Evolutionary conservation across 2,113 vertebrate species (phyloP), one percentile per base, ranked within the genome.

Genomic region (Podarcis muralis): DNA sequence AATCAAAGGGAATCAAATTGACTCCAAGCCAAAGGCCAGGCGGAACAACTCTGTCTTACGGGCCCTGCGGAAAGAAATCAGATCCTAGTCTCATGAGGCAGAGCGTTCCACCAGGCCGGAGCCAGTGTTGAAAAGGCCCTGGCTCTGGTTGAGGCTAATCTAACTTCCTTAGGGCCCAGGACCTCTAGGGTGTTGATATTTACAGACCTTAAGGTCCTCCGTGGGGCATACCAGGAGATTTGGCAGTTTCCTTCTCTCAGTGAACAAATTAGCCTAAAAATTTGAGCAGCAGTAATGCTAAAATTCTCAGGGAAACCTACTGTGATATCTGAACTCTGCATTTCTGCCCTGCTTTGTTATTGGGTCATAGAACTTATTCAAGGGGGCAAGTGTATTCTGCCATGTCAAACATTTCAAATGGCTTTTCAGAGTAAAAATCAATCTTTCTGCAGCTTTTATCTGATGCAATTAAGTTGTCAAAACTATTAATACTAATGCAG

Each of bases 391-490:
- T 91, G 91, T 89, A 94, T 92, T 79, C 94, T 1, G n/a, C 92
- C 93, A 95, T 94, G 91, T 88, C 93, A 92, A 96, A 94, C 84
- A 90, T 90, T 91, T 86, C 81, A 91, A 95, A 93, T 95, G 90
- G 87, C 83, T 82, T 96, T 94, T 94, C 86, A 91, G 84, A 90
- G 90, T 95, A 92, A 93, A 96, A 80, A 86, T 93, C 88, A 94
- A 87, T 89, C 88, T 96, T 96, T 94, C 88, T 94, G 69, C 86
- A 95, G 87, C 4, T 1, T 86, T 87, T 82, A 86, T 91, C 84
- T 94, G 88, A 93, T 93, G 90, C 95, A 96, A 93, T 96, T 96
- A 95, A 97, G 94, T 93, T 96, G 94, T 95, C 95, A 96, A 88
- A 94, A 94, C 94, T 96, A 94, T 93, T 95, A 95, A 95, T 95